These are phyloP conservation scores for Drosophila yakuba DNA, from an alignment of 1,140 invertebrate species.

Conservation along the genomic window DNA sequence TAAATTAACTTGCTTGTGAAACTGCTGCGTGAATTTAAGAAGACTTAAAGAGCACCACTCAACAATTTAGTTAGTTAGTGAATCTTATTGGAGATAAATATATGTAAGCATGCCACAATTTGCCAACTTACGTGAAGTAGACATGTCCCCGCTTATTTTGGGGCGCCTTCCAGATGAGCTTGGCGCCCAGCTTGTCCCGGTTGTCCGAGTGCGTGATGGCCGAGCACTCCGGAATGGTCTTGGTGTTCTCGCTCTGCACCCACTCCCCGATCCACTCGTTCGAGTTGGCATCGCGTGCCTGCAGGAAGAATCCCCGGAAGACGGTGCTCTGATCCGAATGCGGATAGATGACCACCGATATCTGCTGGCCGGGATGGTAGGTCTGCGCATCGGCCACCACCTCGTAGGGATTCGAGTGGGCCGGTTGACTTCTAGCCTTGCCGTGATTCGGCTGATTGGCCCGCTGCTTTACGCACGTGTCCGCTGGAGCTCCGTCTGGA, in stretches of 20 bases:
- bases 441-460: constrained; percentile 91
- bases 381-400: constrained; percentile 87
- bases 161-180: constrained; percentile 90
- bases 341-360: constrained; percentile 84
- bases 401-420: constrained; percentile 88
- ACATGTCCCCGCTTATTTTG: constrained; percentile 88
- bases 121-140: constrained; percentile 90
- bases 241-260: constrained; percentile 89
- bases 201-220: constrained; percentile 92
- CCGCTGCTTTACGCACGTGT: constrained; percentile 90
- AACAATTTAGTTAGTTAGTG: no score
- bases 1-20: constrained; percentile 11
- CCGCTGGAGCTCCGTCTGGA: constrained; percentile 91
- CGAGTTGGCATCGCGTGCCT: constrained; percentile 89
- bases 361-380: constrained; percentile 88
- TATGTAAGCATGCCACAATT: background rate
- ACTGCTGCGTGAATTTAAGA: background rate
- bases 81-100: no score
- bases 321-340: constrained; percentile 78
- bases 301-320: constrained; percentile 93
- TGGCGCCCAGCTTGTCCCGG: constrained; percentile 89
- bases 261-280: constrained; percentile 90
- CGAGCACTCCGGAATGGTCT: constrained; percentile 90
- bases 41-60: background rate
- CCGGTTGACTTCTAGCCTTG: constrained; percentile 87